Conservation (phyloP, 2,797 vertebrate species). For the Cirrhinus molitorella region DNA sequence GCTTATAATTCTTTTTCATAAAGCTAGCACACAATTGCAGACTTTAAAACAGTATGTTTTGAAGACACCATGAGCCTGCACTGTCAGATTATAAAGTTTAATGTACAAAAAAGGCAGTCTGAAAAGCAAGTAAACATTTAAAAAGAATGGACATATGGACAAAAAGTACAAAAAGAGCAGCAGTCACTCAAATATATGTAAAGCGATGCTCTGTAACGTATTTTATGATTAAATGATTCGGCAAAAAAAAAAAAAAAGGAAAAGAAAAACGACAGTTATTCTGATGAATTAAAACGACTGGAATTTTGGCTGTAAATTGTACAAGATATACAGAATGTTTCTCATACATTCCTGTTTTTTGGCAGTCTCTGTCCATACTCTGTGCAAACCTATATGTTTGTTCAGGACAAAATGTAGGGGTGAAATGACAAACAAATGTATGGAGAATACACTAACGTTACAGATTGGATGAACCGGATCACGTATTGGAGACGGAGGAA, state of each 20-base stretch:
- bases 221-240: conserved; percentile 63
- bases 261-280: conserved; percentile 53
- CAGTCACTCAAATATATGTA: conserved; percentile 79
- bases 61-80: conserved; percentile 94
- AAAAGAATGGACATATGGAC: conserved; percentile 99
- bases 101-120: conserved; percentile 99
- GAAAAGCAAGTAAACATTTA: conserved; percentile 99
- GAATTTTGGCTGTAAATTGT: conserved; percentile 73
- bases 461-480: background rate
- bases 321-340: conserved; percentile 80
- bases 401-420: conserved; percentile 64
- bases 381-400: conserved; percentile 41
- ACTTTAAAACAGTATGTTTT: conserved; percentile 89
- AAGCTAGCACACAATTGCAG: conserved; percentile 90
- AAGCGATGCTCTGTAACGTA: conserved; percentile 76
- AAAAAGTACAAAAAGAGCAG: conserved; percentile 94
- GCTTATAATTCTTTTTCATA: conserved; percentile 85
- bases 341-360: conserved; percentile 80
- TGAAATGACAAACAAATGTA: conserved; percentile 62
- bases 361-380: conserved; percentile 80
- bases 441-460: conserved; percentile 23
- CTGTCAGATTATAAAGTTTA: conserved; percentile 95
- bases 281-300: conserved; percentile 65
- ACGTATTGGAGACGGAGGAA: background rate
- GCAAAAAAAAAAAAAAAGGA: conserved; percentile 40